Evolutionary conservation across 2,797 vertebrate species (phyloP).

Genomic region (Rhinichthys osculus): DNA sequence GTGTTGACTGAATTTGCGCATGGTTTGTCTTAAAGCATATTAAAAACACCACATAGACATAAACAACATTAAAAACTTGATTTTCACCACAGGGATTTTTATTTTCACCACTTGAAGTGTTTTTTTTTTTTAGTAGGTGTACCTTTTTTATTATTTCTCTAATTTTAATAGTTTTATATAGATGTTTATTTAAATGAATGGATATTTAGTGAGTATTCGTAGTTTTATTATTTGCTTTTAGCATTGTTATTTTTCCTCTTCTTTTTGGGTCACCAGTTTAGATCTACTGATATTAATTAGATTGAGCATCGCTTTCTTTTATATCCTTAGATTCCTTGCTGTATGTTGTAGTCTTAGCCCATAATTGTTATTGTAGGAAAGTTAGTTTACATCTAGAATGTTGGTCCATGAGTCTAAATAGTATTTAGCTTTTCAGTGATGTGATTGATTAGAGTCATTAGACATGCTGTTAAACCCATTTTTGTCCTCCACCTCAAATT

Average conservation of each 20-base stretch:
- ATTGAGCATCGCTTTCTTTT: background rate
- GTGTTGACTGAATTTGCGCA: too few relatives aligned
- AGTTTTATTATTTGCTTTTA: background rate
- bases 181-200: background rate
- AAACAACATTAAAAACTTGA: too few relatives aligned
- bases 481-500: constrained; percentile 20
- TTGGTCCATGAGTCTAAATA: constrained; percentile 5
- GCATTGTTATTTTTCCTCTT: background rate
- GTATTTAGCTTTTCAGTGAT: constrained; percentile 11
- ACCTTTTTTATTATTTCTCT: background rate
- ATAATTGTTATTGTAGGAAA: background rate
- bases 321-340: background rate
- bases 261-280: background rate
- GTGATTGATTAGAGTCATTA: constrained; percentile 42
- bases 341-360: background rate
- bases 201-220: background rate
- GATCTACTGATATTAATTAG: background rate
- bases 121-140: too few relatives aligned
- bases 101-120: too few relatives aligned
- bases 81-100: too few relatives aligned
- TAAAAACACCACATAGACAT: too few relatives aligned
- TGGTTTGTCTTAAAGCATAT: too few relatives aligned
- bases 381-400: background rate
- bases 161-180: background rate
- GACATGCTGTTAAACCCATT: constrained; percentile 20